Percentiles rank a stretch among this genome's conserved stretches.
Conservation (phyloP, 2,888 invertebrate genomes). For the Cryptus viduatorius region DNA sequence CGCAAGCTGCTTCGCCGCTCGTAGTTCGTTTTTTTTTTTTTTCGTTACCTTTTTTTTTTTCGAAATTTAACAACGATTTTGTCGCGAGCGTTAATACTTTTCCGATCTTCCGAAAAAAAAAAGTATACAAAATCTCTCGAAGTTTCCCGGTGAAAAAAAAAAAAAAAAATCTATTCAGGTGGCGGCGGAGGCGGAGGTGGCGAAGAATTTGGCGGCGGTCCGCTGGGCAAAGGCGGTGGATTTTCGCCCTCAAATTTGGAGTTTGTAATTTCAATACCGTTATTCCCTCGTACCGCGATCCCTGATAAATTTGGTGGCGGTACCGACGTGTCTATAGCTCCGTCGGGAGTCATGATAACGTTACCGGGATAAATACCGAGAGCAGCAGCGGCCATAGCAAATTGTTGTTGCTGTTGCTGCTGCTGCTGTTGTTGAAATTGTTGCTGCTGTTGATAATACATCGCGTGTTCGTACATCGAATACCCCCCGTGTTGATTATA, state of each 20-base stretch:
- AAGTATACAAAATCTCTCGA: conserved; percentile 3
- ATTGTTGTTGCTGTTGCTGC: conserved; percentile 74
- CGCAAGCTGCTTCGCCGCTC: conserved; percentile 32
- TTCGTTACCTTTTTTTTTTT: background rate
- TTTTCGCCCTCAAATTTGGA: conserved; percentile 47
- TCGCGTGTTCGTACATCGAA: conserved; percentile 76
- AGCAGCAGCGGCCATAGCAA: conserved; percentile 58
- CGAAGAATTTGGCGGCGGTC: conserved; percentile 88
- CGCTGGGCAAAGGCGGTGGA: conserved; percentile 86
- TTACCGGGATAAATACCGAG: conserved; percentile 77
- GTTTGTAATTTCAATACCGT: conserved; percentile 38
- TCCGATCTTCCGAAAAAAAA: background rate
- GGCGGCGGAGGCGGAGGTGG: conserved; percentile 88
- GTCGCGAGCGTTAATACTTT: background rate
- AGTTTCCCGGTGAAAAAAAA: background rate
- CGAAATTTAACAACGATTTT: background rate
- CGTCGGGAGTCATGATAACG: conserved; percentile 80
- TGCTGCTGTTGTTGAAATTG: conserved; percentile 76
- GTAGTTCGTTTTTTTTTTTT: conserved; percentile 8
- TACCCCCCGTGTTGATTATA: conserved; percentile 74
- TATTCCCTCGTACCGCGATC: conserved; percentile 49
- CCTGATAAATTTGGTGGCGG: conserved; percentile 78
- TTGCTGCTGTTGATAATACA: conserved; percentile 75
- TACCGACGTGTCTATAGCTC: conserved; percentile 81
- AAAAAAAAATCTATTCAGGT: conserved; percentile 74